Evolutionary conservation across 2,113 vertebrate genomes (phyloP).

Genomic region (Sakesphorus luctuosus): DNA sequence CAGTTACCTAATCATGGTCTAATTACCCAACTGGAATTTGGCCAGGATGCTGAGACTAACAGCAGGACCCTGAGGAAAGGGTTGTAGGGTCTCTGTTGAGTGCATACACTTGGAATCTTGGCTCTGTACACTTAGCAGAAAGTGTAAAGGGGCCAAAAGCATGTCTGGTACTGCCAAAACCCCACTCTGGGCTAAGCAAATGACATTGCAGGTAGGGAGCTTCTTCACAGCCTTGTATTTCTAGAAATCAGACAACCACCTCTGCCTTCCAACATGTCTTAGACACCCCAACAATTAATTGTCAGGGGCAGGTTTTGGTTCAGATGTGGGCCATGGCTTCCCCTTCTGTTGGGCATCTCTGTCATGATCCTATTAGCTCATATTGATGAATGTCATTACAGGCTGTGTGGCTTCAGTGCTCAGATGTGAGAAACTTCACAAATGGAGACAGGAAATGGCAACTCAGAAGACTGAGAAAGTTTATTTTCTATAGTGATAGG

Average conservation of each 20-base stretch:
- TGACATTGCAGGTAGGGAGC: neutral
- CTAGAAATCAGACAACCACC: neutral
- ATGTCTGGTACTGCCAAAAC: neutral
- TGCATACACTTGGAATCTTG: neutral
- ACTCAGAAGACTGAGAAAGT: neutral
- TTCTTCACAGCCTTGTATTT: neutral
- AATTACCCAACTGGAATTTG: conserved; percentile 16
- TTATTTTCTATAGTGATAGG: neutral
- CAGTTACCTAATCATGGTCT: neutral
- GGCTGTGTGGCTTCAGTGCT: neutral
- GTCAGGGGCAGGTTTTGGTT: neutral
- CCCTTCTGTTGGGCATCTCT: neutral
- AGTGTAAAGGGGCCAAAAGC: neutral
- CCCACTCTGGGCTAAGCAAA: neutral
- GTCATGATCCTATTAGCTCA: neutral
- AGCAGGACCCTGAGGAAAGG: neutral
- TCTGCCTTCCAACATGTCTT: neutral
- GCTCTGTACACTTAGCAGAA: neutral
- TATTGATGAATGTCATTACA: neutral
- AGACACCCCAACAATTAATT: neutral
- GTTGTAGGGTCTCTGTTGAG: neutral
- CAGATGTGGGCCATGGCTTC: neutral
- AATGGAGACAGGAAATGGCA: neutral
- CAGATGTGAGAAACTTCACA: neutral
- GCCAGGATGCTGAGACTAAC: neutral